These are phyloP conservation scores for Procambarus virginalis DNA, from an alignment of 1,140 invertebrate genomes.

Conservation along the genomic window DNA sequence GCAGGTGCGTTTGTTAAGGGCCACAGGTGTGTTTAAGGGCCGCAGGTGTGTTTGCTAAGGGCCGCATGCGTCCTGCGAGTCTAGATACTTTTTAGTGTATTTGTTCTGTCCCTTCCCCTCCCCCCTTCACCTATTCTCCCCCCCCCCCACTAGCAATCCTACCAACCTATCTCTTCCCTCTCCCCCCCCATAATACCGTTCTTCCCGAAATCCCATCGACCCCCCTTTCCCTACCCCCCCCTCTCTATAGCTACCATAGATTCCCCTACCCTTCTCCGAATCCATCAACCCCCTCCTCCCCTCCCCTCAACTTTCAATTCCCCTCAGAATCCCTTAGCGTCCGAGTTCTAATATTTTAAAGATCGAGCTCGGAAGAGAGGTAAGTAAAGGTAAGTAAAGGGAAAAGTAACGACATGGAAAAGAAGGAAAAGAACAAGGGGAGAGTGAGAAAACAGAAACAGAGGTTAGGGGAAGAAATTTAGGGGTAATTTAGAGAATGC, in stretches of 20 bases:
- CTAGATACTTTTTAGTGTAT: no score
- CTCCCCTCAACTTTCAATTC: no score
- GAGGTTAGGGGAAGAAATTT: background rate
- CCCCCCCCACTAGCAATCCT: no score
- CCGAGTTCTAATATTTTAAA: background rate
- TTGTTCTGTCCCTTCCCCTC: no score
- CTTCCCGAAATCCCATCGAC: background rate
- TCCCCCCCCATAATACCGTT: no score
- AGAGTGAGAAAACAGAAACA: background rate
- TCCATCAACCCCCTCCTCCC: background rate
- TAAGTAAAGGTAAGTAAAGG: background rate
- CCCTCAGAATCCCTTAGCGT: background rate
- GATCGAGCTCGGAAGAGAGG: background rate
- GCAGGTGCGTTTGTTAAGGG: no score
- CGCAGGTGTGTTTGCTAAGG: no score
- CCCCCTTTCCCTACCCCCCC: background rate
- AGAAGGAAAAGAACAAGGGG: background rate
- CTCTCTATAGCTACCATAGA: no score
- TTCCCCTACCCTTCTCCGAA: background rate
- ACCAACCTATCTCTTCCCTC: no score
- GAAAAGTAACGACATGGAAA: background rate
- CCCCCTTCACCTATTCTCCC: no score
- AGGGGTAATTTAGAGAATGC: background rate
- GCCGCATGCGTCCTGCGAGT: no score
- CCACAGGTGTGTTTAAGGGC: no score